Conservation (phyloP, 53 echinoderm and acorn worm genomes). For the Pentamera pediparva region DNA sequence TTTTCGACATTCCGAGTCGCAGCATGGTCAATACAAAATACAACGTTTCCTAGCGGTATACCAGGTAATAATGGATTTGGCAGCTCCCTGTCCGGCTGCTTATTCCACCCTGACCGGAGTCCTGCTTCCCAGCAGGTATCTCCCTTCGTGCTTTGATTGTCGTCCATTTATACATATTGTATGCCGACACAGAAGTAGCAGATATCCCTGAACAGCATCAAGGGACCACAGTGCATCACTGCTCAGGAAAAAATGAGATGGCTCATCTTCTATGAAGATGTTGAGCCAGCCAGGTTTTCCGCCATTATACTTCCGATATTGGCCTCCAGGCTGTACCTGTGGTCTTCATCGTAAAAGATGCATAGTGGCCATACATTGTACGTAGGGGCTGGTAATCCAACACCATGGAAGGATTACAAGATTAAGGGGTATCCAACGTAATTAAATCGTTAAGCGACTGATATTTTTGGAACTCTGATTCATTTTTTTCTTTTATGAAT, state of each 20-base stretch:
- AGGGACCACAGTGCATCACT: slow-evolving; percentile 12
- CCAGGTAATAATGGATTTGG: not conserved
- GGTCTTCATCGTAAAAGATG: slow-evolving; percentile 25
- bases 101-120: not conserved
- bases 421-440: too few relatives aligned
- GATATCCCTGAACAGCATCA: slow-evolving; percentile 13
- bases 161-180: not conserved
- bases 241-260: not conserved
- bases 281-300: not conserved
- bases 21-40: slow-evolving; percentile 34
- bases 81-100: not conserved
- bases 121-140: not conserved
- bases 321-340: not conserved
- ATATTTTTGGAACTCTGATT: too few relatives aligned
- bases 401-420: not conserved
- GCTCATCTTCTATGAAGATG: not conserved
- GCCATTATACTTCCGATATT: slow-evolving; percentile 15
- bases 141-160: not conserved
- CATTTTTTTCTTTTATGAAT: too few relatives aligned
- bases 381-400: not conserved
- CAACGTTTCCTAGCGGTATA: not conserved
- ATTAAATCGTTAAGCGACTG: too few relatives aligned
- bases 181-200: not conserved
- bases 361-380: slow-evolving; percentile 21
- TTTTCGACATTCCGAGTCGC: slow-evolving; percentile 21